Evolutionary conservation across 2,888 invertebrate species (phyloP).

Genomic region (Entomobrya proxima): DNA sequence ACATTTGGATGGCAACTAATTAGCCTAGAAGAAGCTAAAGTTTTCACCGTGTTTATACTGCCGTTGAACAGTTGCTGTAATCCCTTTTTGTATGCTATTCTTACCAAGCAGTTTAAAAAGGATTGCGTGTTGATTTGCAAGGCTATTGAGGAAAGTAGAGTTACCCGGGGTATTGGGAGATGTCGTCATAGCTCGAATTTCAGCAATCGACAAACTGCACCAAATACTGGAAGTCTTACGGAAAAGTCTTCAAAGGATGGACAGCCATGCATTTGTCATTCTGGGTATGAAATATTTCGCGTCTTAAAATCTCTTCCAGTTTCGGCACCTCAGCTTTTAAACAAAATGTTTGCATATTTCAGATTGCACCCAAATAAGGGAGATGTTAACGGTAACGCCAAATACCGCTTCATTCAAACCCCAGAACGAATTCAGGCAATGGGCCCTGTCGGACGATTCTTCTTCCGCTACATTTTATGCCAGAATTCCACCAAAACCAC

Average conservation of each 20-base stretch:
- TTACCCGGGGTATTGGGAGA: constrained; percentile 90
- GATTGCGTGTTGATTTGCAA: constrained; percentile 97
- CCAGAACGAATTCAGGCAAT: constrained; percentile 70
- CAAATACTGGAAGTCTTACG: constrained; percentile 89
- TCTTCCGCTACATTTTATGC: constrained; percentile 74
- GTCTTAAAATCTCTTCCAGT: neutral
- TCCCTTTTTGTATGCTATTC: constrained; percentile 97
- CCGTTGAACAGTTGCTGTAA: constrained; percentile 98
- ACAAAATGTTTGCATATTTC: neutral
- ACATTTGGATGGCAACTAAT: constrained; percentile 94
- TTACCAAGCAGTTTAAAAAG: constrained; percentile 98
- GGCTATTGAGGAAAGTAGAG: constrained; percentile 94
- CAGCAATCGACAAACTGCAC: constrained; percentile 91
- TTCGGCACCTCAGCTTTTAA: neutral
- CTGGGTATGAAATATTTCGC: constrained; percentile 67
- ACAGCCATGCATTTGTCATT: constrained; percentile 81
- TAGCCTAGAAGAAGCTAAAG: constrained; percentile 94
- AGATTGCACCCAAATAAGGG: constrained; percentile 73
- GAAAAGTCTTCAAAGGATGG: constrained; percentile 83
- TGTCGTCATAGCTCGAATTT: constrained; percentile 92
- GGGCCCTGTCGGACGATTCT: constrained; percentile 74
- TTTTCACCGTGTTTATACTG: constrained; percentile 94
- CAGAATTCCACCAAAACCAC: constrained; percentile 71
- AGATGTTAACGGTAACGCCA: constrained; percentile 75
- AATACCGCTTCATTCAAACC: constrained; percentile 72